Evolutionary conservation across 2,888 invertebrate genomes (phyloP), one percentile per base, ranked within the genome.

Genomic region (Priocnemis perturbator): DNA sequence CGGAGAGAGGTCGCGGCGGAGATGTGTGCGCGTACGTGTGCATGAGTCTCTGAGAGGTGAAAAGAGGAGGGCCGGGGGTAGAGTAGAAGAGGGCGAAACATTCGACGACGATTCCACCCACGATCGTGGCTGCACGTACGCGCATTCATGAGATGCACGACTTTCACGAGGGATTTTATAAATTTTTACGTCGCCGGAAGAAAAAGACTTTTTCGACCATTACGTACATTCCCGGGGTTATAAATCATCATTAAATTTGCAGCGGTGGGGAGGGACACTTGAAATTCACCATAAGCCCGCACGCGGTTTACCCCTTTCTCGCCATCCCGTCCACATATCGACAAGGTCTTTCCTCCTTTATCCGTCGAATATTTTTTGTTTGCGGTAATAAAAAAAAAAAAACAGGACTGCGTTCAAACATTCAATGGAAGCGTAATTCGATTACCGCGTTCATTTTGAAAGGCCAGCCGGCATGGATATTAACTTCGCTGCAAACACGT

Each of bases 401-500:
- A 37, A 11, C 37, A 11, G 7, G n/a, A n/a, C n/a, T n/a, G n/a
- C 37, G 11, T 37, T 37, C 2, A 37, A 3, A 11, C 37, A 11
- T 11, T 37, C 2, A 37, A 37, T 37, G 4, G 37, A 37, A 37
- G 4, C 4, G 37, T 37, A 37, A 37, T 56, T 56, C 30, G 56
- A 30, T 56, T 56, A 56, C 44, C 58, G 58, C 44, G 62, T 15
- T 15, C 37, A 30, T 23, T 47, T n/a, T 58, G 20, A 30, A 44
- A 63, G 26, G 44, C 30, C 37, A 1, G 37, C 30, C 19, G 44
- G 65, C 20, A 45, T 52, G 50, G 60, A 64, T 66, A 60, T 66
- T 66, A 66, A 69, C 66, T 69, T 61, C 67, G 53, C 17, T 52
- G 61, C 60, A 37, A 23, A 59, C 60, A 69, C 58, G 60, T 66